These are phyloP conservation scores for Orchesella cincta DNA, from an alignment of 1,140 invertebrate genomes.

Conservation along the genomic window DNA sequence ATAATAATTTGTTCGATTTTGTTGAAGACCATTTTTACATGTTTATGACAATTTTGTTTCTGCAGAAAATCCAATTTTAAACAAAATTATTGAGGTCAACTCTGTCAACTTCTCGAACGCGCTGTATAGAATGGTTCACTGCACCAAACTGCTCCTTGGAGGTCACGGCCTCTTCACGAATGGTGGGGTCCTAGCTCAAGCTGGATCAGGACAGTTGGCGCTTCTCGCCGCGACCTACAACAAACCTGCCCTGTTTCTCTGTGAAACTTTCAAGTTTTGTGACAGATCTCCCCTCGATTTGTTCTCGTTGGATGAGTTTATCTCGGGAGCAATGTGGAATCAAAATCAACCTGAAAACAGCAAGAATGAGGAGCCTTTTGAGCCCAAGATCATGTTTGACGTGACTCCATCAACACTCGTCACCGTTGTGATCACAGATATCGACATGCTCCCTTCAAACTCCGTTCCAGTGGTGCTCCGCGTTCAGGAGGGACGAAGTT, in stretches of 20 bases:
- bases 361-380: constrained; percentile 50
- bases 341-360: background rate
- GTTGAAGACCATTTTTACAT: no score
- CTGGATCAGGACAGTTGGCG: constrained; percentile 81
- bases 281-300: constrained; percentile 89
- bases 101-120: background rate
- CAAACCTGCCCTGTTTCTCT: constrained; percentile 88
- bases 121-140: constrained; percentile 56
- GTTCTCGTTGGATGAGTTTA: constrained; percentile 86
- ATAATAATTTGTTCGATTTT: constrained; percentile 27
- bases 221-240: constrained; percentile 79
- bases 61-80: no score
- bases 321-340: no score
- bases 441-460: constrained; percentile 84
- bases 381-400: constrained; percentile 68
- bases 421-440: constrained; percentile 85
- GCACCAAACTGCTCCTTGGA: constrained; percentile 77
- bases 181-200: constrained; percentile 83
- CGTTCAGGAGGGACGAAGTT: constrained; percentile 79
- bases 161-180: constrained; percentile 85
- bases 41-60: background rate
- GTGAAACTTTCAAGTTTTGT: constrained; percentile 92
- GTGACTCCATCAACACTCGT: constrained; percentile 89
- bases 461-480: constrained; percentile 88
- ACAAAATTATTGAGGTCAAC: no score